A percentile compares a stretch with the other conserved stretches of the same genome.
Evolutionary conservation across 2,113 vertebrate species (phyloP).

Genomic region (Bos javanicus): DNA sequence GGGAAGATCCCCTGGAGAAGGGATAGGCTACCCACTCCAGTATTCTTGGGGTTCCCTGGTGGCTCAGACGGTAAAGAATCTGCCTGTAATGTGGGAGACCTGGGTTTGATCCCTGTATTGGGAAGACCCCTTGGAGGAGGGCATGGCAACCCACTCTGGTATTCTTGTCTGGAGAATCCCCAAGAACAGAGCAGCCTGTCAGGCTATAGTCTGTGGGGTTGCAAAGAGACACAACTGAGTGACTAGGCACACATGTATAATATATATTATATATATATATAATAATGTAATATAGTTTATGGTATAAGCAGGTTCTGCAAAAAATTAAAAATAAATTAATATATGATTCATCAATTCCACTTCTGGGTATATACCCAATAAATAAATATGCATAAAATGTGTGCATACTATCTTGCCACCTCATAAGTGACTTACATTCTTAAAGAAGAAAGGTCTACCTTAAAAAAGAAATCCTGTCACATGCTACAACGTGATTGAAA

Average conservation of each 20-base stretch:
- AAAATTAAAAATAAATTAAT: constrained; percentile 12
- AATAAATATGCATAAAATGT: background rate
- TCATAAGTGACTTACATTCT: background rate
- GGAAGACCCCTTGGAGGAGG: background rate
- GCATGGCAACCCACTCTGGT: background rate
- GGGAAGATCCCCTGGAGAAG: background rate
- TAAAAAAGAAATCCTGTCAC: background rate
- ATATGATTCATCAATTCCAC: background rate
- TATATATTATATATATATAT: background rate
- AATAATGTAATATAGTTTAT: background rate
- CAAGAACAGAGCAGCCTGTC: background rate
- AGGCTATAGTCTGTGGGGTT: background rate
- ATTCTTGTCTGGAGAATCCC: background rate
- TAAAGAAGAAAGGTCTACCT: background rate
- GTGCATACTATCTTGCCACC: background rate
- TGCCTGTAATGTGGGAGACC: background rate
- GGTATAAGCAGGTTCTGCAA: background rate
- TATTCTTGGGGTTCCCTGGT: background rate
- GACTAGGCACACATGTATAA: background rate
- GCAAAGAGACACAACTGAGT: background rate
- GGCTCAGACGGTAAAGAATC: background rate
- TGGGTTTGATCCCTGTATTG: background rate
- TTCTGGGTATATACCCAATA: background rate
- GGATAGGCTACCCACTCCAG: background rate
- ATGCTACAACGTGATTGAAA: background rate